phyloP scores from a whole-genome alignment of 2,113 vertebrate genomes.

The Syrmaticus mikado region DNA sequence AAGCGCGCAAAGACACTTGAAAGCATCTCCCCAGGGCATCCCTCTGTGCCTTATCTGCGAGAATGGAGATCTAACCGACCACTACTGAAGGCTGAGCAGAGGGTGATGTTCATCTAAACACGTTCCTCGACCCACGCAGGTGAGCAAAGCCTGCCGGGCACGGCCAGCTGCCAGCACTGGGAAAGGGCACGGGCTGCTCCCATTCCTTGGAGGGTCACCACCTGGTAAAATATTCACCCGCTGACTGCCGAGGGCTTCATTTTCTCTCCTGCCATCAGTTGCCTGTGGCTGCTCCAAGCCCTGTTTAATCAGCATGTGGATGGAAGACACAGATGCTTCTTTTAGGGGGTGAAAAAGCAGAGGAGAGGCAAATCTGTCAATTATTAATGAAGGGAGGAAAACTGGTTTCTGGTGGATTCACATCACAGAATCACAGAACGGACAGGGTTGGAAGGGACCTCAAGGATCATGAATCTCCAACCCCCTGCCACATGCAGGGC shows the following conservation, averaged over 20 bases:
- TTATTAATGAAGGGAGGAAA: background rate
- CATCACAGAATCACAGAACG: no score
- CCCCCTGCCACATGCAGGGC: no score
- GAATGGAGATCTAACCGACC: slow-evolving; percentile 28
- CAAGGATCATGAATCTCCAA: no score
- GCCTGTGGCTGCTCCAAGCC: background rate
- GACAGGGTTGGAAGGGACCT: no score
- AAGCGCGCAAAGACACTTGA: background rate
- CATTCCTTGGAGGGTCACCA: background rate
- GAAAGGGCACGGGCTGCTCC: slow-evolving; percentile 29
- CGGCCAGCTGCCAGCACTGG: background rate
- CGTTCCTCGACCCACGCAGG: background rate
- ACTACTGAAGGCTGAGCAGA: slow-evolving; percentile 47
- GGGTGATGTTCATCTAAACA: background rate
- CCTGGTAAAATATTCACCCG: slow-evolving; percentile 57
- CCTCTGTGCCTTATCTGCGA: background rate
- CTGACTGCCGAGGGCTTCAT: background rate
- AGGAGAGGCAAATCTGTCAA: background rate
- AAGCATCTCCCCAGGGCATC: background rate
- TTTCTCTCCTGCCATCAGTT: background rate
- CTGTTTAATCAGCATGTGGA: background rate
- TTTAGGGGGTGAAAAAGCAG: background rate
- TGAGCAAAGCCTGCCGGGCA: rapidly evolving
- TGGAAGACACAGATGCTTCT: rapidly evolving
- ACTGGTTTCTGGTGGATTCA: background rate